phyloP scores from a whole-genome alignment of 2,888 invertebrate genomes.

The Lycophotia porphyrea region DNA sequence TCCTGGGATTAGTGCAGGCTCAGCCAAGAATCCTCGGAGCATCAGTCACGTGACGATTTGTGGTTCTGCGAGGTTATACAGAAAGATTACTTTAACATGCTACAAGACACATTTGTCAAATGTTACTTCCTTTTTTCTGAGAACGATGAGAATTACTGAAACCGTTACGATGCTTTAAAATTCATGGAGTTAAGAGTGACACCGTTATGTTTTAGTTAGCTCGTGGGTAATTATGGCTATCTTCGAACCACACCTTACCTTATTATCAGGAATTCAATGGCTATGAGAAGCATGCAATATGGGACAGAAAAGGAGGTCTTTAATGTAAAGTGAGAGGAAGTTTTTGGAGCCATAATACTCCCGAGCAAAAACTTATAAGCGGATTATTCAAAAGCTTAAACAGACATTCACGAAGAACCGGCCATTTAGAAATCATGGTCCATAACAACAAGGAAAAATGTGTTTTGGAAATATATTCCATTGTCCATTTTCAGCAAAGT shows the following conservation, averaged over 20 bases:
- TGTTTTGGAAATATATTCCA: background rate
- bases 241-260: background rate
- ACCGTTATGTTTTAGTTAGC: background rate
- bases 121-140: constrained; percentile 37
- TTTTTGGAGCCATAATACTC: background rate
- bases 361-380: background rate
- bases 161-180: background rate
- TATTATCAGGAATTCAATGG: background rate
- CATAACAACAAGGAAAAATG: background rate
- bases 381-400: background rate
- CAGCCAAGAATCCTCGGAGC: constrained; percentile 66
- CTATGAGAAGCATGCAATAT: background rate
- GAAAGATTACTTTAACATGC: constrained; percentile 50
- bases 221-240: background rate
- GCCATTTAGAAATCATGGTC: background rate
- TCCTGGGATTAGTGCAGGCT: constrained; percentile 77
- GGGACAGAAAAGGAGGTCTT: background rate
- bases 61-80: constrained; percentile 70
- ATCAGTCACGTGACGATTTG: constrained; percentile 74
- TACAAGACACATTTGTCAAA: constrained; percentile 50
- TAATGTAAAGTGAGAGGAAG: background rate
- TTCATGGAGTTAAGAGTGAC: background rate
- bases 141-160: constrained; percentile 31
- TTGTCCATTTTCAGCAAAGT: background rate
- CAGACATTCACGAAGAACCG: fast-evolving